Percentiles rank a stretch among this genome's conserved stretches.
Conservation (phyloP, 2,888 invertebrate species). For the Eupithecia pulchellata region DNA sequence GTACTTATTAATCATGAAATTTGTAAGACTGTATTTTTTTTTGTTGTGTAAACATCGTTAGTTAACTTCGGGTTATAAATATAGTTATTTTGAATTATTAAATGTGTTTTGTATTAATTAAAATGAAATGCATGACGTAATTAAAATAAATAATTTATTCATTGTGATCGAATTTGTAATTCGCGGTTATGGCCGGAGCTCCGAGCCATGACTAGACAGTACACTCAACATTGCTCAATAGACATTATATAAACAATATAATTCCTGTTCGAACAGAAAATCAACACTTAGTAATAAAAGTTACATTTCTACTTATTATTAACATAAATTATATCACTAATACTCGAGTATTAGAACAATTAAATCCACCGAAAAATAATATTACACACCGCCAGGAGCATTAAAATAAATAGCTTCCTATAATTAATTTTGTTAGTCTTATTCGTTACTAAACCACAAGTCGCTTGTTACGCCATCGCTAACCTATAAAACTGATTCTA, state of each 20-base stretch:
- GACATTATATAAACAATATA: conserved; percentile 79
- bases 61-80: conserved; percentile 81
- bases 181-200: conserved; percentile 76
- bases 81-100: conserved; percentile 65
- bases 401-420: conserved; percentile 72
- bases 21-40: conserved; percentile 85
- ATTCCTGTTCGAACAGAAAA: conserved; percentile 82
- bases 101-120: conserved; percentile 27
- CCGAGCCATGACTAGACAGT: conserved; percentile 84
- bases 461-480: conserved; percentile 59
- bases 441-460: conserved; percentile 70
- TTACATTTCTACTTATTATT: conserved; percentile 82
- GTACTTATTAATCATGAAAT: conserved; percentile 84
- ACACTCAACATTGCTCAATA: conserved; percentile 81
- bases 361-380: conserved; percentile 82
- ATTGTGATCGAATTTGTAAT: conserved; percentile 74
- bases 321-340: conserved; percentile 81
- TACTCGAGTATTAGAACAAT: conserved; percentile 85
- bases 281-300: conserved; percentile 81
- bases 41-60: conserved; percentile 82
- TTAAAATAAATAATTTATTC: conserved; percentile 84
- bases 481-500: conserved; percentile 56
- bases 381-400: conserved; percentile 75
- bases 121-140: conserved; percentile 48
- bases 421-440: conserved; percentile 81